Percentiles rank a stretch among this genome's conserved stretches.
Conservation (phyloP, 1,140 invertebrate genomes). For the Drosophila novamexicana region DNA sequence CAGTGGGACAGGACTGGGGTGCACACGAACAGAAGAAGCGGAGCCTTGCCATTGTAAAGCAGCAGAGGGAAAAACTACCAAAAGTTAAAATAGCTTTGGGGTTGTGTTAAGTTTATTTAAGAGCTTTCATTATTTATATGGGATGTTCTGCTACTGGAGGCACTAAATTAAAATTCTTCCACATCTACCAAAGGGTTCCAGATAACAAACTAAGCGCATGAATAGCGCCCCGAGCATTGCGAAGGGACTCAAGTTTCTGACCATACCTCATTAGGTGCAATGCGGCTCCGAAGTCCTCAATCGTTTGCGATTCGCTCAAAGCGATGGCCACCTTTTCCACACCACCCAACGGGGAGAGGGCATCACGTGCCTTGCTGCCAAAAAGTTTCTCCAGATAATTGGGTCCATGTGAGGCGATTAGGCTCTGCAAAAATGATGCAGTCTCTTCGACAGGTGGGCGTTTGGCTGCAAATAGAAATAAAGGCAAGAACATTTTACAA, state of each 20-base stretch:
- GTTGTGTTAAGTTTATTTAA: slow-evolving; percentile 61
- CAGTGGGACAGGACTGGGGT: neutral
- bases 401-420: slow-evolving; percentile 96
- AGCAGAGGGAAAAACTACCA: neutral
- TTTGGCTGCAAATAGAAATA: slow-evolving; percentile 89
- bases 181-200: slow-evolving; percentile 7
- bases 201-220: slow-evolving; percentile 15
- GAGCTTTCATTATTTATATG: slow-evolving; percentile 72
- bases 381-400: slow-evolving; percentile 98
- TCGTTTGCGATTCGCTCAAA: slow-evolving; percentile 97
- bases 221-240: neutral
- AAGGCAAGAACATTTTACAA: slow-evolving; percentile 28
- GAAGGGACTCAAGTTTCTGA: neutral
- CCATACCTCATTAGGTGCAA: slow-evolving; percentile 84
- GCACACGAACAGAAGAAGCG: neutral
- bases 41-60: slow-evolving; percentile 10
- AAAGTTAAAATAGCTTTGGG: slow-evolving; percentile 61
- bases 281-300: slow-evolving; percentile 88
- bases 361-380: slow-evolving; percentile 95
- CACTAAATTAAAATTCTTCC: slow-evolving; percentile 54
- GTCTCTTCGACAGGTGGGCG: slow-evolving; percentile 98
- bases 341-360: slow-evolving; percentile 94
- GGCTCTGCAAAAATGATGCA: slow-evolving; percentile 95
- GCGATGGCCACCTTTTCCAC: slow-evolving; percentile 97
- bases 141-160: slow-evolving; percentile 15